phyloP scores from a whole-genome alignment of 1,140 invertebrate species.

The Medauroidea extradentata region DNA sequence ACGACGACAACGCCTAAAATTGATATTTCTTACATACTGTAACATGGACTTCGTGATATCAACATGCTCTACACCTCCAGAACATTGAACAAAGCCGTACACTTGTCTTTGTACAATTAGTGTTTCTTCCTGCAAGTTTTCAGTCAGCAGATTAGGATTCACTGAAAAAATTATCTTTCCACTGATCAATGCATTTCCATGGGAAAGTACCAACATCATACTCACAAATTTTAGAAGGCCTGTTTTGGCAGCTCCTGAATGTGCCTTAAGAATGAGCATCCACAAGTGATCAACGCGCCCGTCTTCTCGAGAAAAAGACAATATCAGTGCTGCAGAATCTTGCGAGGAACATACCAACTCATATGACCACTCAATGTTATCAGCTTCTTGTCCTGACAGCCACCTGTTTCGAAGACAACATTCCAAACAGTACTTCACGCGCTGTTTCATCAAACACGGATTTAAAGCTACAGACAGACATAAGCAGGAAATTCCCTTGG shows the following conservation, averaged over 20 bases:
- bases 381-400: constrained; percentile 5
- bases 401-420: constrained; percentile 4
- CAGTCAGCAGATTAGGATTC: constrained; percentile 4
- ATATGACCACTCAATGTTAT: constrained; percentile 5
- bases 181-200: constrained; percentile 8
- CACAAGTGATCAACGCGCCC: too few species aligned
- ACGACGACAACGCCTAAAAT: too few species aligned
- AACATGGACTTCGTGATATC: constrained; percentile 7
- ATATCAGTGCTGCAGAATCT: constrained; percentile 3
- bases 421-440: not conserved
- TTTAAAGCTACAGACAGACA: not conserved
- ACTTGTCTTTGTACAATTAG: constrained; percentile 20
- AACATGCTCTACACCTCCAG: constrained; percentile 13
- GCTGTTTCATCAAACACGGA: not conserved
- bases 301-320: too few species aligned
- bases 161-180: constrained; percentile 19
- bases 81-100: constrained; percentile 13
- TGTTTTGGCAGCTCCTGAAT: not conserved
- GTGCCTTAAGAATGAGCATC: constrained; percentile 17
- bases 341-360: not conserved
- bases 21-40: too few species aligned
- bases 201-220: constrained; percentile 19
- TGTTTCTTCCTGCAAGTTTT: constrained; percentile 18
- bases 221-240: constrained; percentile 16
- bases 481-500: constrained; percentile 2